phyloP scores from a whole-genome alignment of 2,797 vertebrate genomes.

The Rhabdophis nuchalis region DNA sequence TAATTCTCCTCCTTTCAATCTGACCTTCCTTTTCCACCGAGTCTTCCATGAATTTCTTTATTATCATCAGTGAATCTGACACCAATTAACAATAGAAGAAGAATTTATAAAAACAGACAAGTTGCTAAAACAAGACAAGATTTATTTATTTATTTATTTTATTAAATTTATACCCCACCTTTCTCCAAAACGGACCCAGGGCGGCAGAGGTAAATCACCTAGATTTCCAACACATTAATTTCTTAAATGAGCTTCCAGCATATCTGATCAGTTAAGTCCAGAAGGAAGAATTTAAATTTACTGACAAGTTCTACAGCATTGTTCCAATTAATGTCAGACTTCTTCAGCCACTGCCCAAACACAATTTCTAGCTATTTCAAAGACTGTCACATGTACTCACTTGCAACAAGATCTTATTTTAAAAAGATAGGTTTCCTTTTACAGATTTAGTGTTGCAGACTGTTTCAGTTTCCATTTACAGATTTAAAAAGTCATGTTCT shows the following conservation, averaged over 20 bases:
- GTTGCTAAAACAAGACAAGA: slow-evolving; percentile 55
- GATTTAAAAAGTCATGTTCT: not conserved
- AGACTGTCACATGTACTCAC: slow-evolving; percentile 35
- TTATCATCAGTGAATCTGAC: slow-evolving; percentile 40
- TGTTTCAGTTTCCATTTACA: not conserved
- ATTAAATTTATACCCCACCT: too few species aligned
- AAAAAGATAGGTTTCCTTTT: not conserved
- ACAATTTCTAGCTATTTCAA: slow-evolving; percentile 43
- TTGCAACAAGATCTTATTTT: slow-evolving; percentile 24
- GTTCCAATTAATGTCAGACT: slow-evolving; percentile 59
- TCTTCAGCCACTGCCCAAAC: slow-evolving; percentile 36
- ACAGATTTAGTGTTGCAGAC: not conserved
- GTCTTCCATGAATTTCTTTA: slow-evolving; percentile 22
- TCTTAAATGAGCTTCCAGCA: slow-evolving; percentile 61
- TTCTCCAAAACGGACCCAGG: too few species aligned
- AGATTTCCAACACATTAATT: slow-evolving; percentile 63
- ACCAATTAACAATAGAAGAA: slow-evolving; percentile 63
- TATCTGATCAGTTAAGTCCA: slow-evolving; percentile 52
- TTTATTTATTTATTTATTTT: too few species aligned
- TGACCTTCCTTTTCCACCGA: not conserved
- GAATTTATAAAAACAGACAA: slow-evolving; percentile 51
- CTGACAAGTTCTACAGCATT: slow-evolving; percentile 54
- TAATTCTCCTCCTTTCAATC: not conserved
- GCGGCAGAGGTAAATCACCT: slow-evolving; percentile 53
- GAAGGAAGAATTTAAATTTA: slow-evolving; percentile 48